A percentile compares a stretch with the other conserved stretches of the same genome.
phyloP scores from a whole-genome alignment of 2,113 vertebrate species.

The Carettochelys insculpta region DNA sequence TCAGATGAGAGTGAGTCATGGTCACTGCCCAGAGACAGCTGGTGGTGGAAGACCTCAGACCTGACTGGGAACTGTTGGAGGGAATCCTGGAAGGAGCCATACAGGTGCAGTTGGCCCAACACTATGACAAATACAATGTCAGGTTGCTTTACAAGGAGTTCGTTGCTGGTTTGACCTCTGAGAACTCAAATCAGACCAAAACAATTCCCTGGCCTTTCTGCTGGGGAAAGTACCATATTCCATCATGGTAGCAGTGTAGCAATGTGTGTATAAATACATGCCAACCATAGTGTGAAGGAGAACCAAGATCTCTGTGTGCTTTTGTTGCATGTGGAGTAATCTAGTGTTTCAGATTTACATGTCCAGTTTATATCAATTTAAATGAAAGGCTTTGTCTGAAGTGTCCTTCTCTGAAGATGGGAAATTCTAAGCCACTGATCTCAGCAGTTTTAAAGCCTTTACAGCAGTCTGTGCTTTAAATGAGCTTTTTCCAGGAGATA shows the following conservation, averaged over 20 bases:
- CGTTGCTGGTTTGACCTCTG: background rate
- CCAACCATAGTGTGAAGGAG: background rate
- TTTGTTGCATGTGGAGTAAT: background rate
- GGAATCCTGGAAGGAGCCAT: too few relatives aligned
- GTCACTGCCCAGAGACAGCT: too few relatives aligned
- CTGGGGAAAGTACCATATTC: too few relatives aligned
- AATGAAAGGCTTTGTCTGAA: background rate
- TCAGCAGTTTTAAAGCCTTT: background rate
- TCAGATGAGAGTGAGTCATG: too few relatives aligned
- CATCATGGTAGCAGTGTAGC: background rate
- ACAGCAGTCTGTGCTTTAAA: constrained; percentile 31
- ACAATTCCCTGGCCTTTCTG: background rate
- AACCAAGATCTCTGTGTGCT: background rate
- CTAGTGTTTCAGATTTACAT: background rate
- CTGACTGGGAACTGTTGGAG: too few relatives aligned
- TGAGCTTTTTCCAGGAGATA: constrained; percentile 41
- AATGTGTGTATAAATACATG: background rate
- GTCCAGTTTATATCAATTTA: constrained; percentile 7
- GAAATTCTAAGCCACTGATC: background rate
- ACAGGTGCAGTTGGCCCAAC: too few relatives aligned
- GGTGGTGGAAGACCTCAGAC: too few relatives aligned
- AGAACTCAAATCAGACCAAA: background rate
- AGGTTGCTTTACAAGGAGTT: background rate
- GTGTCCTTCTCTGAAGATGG: background rate
- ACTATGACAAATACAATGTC: too few relatives aligned